Evolutionary conservation across 2,113 vertebrate genomes (phyloP), one percentile per base, ranked within the genome.

Genomic region (Coryphaenoides rupestris): DNA sequence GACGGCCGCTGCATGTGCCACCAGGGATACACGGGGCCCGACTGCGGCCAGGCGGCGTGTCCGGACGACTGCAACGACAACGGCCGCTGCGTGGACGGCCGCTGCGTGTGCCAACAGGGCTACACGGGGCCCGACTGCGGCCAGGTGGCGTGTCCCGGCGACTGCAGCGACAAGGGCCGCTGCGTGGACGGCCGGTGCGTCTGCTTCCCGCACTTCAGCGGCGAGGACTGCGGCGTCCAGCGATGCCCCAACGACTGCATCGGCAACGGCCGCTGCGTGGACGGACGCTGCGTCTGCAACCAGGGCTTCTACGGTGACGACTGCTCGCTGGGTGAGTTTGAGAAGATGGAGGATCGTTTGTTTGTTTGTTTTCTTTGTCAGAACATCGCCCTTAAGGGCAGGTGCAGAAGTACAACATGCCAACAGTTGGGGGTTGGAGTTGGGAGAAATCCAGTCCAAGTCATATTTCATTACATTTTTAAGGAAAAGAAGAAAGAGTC

Each of bases 251-350:
- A 74, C 1, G 90, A 93, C 81, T 95, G 96, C 79, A 80, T 79
- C 0, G 90, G 88, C 3, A 92, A 91, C 0, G 92, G 94, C 17
- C 91, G 79, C 70, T 96, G 95, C 57, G 88, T 93, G 64, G 85
- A 93, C 0, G 94, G 93, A 14, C 85, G 86, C 68, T 96, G 95
- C 26, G 76, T 91, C 84, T 97, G 94, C 50, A 86, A 93, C 0
- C 73, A 90, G 60, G 93, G 93, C 66, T 95, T 95, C 79, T 81
- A 79, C 0, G 93, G 93, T 12, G 84, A 83, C 0, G 88, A 91
- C 81, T 98, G 96, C 66, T 89, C 93, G n/a, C 84, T 87, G 74
- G 93, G 93, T 95, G 78, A 92, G 90, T 1, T n/a, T n/a, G n/a
- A n/a, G 4, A 16, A 14, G 47, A 6, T 49, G 47, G 47, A 14